Evolutionary conservation across 2,797 vertebrate genomes (phyloP).

Genomic region (Anguilla obscura): DNA sequence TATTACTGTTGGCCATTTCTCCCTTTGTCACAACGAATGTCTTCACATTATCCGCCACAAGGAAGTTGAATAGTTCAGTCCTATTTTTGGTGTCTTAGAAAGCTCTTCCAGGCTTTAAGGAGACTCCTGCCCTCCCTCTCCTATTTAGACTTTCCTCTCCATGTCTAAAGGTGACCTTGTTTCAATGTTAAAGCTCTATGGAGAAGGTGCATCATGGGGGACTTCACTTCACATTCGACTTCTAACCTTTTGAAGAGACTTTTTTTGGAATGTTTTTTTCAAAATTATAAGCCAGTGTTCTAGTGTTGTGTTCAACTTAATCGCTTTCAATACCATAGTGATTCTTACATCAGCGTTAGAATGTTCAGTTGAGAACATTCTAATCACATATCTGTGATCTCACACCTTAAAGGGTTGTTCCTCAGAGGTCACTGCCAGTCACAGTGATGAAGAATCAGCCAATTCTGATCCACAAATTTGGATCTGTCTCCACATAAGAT

Average conservation of each 20-base stretch:
- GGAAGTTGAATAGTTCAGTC: slow-evolving; percentile 11
- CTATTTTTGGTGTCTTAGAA: not conserved
- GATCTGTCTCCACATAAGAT: not conserved
- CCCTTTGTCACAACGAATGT: not conserved
- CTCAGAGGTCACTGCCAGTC: not conserved
- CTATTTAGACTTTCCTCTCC: not conserved
- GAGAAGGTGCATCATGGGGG: not conserved
- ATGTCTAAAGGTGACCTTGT: not conserved
- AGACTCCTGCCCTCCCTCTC: not conserved
- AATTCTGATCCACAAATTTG: not conserved
- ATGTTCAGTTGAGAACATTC: too few relatives aligned
- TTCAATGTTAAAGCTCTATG: not conserved
- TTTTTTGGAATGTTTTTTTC: too few relatives aligned
- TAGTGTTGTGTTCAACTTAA: too few relatives aligned
- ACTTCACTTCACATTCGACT: not conserved
- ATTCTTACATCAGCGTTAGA: too few relatives aligned
- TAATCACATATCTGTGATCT: too few relatives aligned
- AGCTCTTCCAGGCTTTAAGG: not conserved
- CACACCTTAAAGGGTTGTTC: not conserved
- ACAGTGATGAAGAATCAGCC: not conserved
- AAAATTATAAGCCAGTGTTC: too few relatives aligned
- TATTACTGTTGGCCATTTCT: not conserved
- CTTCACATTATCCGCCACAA: not conserved
- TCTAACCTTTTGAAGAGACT: too few relatives aligned
- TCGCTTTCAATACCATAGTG: too few relatives aligned